phyloP scores from a whole-genome alignment of 2,888 invertebrate genomes.

The Drosophila merina region DNA sequence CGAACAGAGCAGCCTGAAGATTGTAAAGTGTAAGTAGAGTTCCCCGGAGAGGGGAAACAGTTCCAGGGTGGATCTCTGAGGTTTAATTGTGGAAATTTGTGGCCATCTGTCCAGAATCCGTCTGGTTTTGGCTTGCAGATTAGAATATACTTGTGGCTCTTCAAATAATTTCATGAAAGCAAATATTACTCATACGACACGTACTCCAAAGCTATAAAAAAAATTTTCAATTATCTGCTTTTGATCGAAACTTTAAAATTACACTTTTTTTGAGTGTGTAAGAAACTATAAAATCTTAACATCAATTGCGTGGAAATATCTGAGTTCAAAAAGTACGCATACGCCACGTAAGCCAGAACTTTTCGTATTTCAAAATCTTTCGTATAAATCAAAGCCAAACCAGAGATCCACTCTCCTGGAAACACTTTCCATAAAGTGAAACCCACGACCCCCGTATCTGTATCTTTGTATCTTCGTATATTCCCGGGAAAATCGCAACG shows the following conservation, averaged over 20 bases:
- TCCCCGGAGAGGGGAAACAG: conserved; percentile 1
- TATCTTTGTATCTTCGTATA: conserved; percentile 11
- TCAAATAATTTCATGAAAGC: too few relatives aligned
- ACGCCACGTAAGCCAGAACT: not conserved
- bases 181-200: not conserved
- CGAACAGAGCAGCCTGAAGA: conserved; percentile 73
- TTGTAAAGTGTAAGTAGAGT: conserved; percentile 82
- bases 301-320: too few relatives aligned
- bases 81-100: not conserved
- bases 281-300: too few relatives aligned
- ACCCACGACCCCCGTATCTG: conserved; percentile 1
- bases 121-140: too few relatives aligned
- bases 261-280: too few relatives aligned
- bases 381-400: too few relatives aligned
- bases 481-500: conserved; percentile 7
- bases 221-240: not conserved
- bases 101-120: too few relatives aligned
- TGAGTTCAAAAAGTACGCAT: not conserved
- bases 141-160: too few relatives aligned
- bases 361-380: not conserved
- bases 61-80: conserved; percentile 8
- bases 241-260: too few relatives aligned
- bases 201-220: not conserved
- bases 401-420: conserved; percentile 9
- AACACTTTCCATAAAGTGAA: not conserved